phyloP scores from a whole-genome alignment of 1,140 invertebrate genomes.

The Lasioglossum baleicum region DNA sequence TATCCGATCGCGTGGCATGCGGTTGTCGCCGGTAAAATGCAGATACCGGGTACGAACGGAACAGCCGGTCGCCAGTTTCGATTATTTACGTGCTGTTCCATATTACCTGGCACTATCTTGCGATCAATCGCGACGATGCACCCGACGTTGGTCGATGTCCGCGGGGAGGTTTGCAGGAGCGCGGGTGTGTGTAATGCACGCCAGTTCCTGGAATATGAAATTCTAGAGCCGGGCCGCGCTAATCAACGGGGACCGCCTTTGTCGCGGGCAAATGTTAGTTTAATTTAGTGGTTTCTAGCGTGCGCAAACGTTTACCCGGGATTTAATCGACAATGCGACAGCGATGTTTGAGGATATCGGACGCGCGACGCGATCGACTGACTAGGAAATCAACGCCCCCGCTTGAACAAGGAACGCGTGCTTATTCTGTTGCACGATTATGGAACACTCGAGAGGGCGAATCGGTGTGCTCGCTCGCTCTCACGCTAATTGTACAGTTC shows the following conservation, averaged over 20 bases:
- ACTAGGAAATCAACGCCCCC: background rate
- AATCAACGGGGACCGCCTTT: slow-evolving; percentile 2
- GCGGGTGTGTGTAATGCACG: background rate
- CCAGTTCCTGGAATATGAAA: background rate
- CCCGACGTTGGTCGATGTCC: too few species aligned
- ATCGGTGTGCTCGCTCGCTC: too few species aligned
- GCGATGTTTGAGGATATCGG: slow-evolving; percentile 18
- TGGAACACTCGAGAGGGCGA: background rate
- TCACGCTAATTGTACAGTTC: too few species aligned
- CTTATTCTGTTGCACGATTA: background rate
- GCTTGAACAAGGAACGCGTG: too few species aligned
- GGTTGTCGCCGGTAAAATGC: background rate
- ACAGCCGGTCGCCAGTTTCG: too few species aligned
- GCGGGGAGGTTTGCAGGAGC: too few species aligned
- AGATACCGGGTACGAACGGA: background rate
- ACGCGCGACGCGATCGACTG: background rate
- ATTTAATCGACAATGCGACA: slow-evolving; percentile 23
- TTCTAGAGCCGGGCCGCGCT: background rate
- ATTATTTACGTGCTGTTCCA: slow-evolving; percentile 1
- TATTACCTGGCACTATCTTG: background rate
- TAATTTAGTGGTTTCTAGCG: background rate
- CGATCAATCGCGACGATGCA: background rate
- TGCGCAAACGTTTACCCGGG: slow-evolving; percentile 8
- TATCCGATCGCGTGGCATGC: background rate
- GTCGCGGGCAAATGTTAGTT: slow-evolving; percentile 5